Evolutionary conservation across 2,797 vertebrate genomes (phyloP).

Genomic region (Phataginus tetradactyla): DNA sequence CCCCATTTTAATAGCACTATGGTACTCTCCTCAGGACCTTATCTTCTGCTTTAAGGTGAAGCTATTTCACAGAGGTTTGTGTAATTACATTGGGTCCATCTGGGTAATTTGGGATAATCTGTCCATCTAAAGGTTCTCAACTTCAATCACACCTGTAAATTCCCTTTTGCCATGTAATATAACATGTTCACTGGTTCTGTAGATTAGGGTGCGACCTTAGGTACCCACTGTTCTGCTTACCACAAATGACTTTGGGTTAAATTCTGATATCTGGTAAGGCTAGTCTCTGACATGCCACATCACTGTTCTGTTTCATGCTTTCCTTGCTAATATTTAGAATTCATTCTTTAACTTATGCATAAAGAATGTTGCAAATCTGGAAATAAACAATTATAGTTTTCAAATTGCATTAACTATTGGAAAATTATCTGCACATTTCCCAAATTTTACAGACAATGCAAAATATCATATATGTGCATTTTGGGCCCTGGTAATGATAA

Average conservation of each 20-base stretch:
- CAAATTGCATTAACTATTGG: neutral
- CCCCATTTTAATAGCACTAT: neutral
- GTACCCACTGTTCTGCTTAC: neutral
- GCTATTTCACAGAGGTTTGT: neutral
- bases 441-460: neutral
- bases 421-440: neutral
- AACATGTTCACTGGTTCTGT: neutral
- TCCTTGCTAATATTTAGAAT: neutral
- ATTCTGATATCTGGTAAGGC: neutral
- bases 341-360: neutral
- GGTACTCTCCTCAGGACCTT: neutral
- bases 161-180: neutral
- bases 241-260: neutral
- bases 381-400: neutral
- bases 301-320: neutral
- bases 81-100: neutral
- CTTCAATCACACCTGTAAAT: neutral
- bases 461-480: neutral
- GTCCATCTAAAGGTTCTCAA: neutral
- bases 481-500: neutral
- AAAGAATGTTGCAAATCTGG: neutral
- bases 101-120: neutral
- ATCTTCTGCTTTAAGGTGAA: constrained; percentile 23
- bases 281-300: neutral
- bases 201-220: neutral